Conservation (phyloP, 2,113 vertebrate genomes). For the Elachura formosa region DNA sequence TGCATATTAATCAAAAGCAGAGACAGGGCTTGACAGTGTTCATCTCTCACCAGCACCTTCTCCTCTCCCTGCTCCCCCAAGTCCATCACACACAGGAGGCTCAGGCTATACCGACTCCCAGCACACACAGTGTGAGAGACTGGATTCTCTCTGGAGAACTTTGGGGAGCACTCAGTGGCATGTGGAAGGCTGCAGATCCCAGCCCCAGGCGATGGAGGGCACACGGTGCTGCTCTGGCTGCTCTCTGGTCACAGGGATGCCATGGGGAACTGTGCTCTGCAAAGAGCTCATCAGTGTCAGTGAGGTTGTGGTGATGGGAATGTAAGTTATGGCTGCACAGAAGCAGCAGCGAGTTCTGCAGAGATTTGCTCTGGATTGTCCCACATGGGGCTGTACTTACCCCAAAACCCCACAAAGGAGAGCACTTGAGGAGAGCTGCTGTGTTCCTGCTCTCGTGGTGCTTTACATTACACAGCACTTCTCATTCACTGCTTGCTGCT, state of each 20-base stretch:
- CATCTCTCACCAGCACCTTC: not conserved
- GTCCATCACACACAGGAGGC: not conserved
- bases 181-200: accelerated
- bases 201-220: not conserved
- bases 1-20: not conserved
- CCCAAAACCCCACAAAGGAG: accelerated
- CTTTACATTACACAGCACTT: not conserved
- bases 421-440: not conserved
- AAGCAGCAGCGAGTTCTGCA: not conserved
- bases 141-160: not conserved
- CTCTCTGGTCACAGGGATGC: not conserved
- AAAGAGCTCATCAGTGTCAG: not conserved
- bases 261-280: not conserved
- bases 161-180: no score
- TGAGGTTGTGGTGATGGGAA: accelerated
- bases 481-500: not conserved
- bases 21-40: not conserved
- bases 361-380: not conserved
- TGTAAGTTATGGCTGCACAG: not conserved
- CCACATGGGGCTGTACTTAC: not conserved
- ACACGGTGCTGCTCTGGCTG: not conserved
- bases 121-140: accelerated
- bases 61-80: not conserved
- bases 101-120: not conserved
- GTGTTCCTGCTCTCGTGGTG: not conserved